Evolutionary conservation across 2,888 invertebrate genomes (phyloP), one percentile per base, ranked within the genome.

Genomic region (Caenorhabditis panamensis): DNA sequence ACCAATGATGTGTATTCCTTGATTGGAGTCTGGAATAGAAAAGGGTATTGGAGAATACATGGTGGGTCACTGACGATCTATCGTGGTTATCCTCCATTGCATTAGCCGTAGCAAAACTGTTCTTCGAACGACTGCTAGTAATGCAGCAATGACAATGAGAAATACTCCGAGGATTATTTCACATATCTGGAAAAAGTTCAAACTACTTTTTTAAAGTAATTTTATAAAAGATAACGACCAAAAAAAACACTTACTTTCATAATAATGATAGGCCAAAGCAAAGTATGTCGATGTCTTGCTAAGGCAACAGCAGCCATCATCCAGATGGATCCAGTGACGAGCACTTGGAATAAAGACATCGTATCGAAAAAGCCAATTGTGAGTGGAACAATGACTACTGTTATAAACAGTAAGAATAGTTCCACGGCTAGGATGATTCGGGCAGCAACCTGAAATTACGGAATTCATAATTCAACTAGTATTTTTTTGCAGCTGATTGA

Each of bases 291-390:
- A 28, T 79, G 76, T 20, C 81, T 47, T 18, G 47, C 22, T 5
- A 84, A 28, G 9, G 82, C 82, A 37, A 84, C 22, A 11, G 61
- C 44, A n/a, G 84, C 79, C 67, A 82, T 79, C 11, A 79, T 49
- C 69, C 82, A 79, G 20, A 81, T 79, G 26, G 82, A 78, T 41
- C 84, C 84, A 66, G 53, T 75, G 18, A 81, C 75, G 5, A 84
- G 26, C 11, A 79, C 58, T 68, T 82, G 81, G 41, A 84, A 81
- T 26, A 84, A 28, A 9, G 81, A 79, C 16, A 81, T 68, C 26
- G 82, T 82, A 22, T 84, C 84, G 62, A 84, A 84, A 44, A 79
- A 84, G 31, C 82, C 82, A 37, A 84, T 80, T n/a, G 84, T 82
- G 13, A 80, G 49, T 3, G 84, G 84, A 3, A 84, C 63, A 49